phyloP scores from a whole-genome alignment of 2,888 invertebrate genomes.

The Patella ulyssiponensis region DNA sequence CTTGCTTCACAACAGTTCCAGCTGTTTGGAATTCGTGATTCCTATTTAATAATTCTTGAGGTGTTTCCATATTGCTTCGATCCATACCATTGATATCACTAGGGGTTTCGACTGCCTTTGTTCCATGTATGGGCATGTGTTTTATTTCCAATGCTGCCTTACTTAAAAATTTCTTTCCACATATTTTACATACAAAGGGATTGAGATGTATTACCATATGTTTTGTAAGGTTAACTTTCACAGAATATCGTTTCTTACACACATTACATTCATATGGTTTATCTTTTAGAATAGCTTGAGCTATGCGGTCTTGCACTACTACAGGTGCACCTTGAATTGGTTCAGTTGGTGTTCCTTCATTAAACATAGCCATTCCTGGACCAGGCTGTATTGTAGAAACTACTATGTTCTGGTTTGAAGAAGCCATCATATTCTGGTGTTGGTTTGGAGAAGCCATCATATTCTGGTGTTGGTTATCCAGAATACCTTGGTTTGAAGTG shows the following conservation, averaged over 20 bases:
- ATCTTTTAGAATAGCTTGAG: neutral
- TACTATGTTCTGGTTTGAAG: neutral
- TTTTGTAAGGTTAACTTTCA: neutral
- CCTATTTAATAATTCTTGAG: too few relatives aligned
- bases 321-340: neutral
- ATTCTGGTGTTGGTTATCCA: too few relatives aligned
- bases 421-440: neutral
- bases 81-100: too few relatives aligned
- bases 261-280: neutral
- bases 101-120: neutral
- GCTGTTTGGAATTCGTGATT: too few relatives aligned
- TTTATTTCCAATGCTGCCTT: neutral
- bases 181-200: conserved; percentile 2
- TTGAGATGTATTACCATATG: conserved; percentile 1
- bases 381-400: too few relatives aligned
- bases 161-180: neutral
- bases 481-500: too few relatives aligned
- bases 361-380: too few relatives aligned
- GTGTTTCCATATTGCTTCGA: too few relatives aligned
- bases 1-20: too few relatives aligned
- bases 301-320: neutral
- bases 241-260: neutral
- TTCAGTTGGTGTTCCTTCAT: neutral
- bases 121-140: neutral
- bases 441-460: neutral